Base-by-base conservation (phyloP, 2,113 vertebrate genomes). In the Leptosomus discolor region DNA sequence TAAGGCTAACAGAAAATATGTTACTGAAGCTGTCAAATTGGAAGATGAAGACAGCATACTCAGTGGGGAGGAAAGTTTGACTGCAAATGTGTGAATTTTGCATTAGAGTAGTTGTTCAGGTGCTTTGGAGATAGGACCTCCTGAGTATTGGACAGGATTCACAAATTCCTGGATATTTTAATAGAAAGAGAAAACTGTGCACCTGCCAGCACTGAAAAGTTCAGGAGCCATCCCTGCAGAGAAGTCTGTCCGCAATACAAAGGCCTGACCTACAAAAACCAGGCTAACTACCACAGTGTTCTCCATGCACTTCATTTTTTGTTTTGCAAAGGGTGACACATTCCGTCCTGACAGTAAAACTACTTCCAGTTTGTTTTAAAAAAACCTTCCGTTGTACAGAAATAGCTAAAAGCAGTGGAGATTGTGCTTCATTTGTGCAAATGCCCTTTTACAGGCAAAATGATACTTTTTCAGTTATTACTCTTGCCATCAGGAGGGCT, bases 281-380 rank as follows among this genome's bases (percentile, higher is more conserved):
- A 84, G 71, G 19, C 24, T 91, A 78, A 12, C 36, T 75, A 4
- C 41, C 78, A 17, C 60, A 64, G 84, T 32, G 13, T 54, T 85
- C 65, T 65, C 53, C 13, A 15, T 83, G 56, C 4, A 8, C 46
- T 92, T 92, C 3, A 15, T 63, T 67, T 76, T 92, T 77, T 56
- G 26, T 75, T 85, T 74, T 84, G 56, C 56, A 89, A 81, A 92
- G 76, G 29, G 71, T 96, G 83, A 83, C 2, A 1, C n/a, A 34
- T 95, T 92, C 43, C 56, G n/a, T 56, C 27, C 46, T 95, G 71
- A 80, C 43, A 64, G 68, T 70, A 86, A 84, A 87, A 91, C 87
- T 74, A 45, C 58, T 73, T 95, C 43, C 74, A 71, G 43, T 60
- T 94, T 91, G 46, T 67, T 89, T 94, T 89, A 91, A 90, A 90